phyloP scores from a whole-genome alignment of 1,140 invertebrate genomes.

The Drosophila watanabei region DNA sequence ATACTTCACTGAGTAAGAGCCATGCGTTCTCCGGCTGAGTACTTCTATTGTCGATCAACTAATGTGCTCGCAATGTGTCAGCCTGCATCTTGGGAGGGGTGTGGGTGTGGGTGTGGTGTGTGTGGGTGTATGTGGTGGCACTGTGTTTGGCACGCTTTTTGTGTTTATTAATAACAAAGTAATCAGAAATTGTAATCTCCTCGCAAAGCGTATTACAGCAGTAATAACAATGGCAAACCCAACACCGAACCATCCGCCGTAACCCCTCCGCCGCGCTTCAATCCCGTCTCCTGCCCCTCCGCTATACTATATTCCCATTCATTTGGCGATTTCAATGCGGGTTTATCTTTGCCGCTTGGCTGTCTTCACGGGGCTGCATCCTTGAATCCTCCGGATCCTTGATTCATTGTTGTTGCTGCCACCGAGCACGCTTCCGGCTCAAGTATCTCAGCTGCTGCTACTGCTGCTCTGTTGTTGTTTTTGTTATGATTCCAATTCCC shows the following conservation, averaged over 20 bases:
- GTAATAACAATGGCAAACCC: slow-evolving; percentile 78
- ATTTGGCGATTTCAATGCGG: slow-evolving; percentile 50
- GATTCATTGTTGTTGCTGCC: slow-evolving; percentile 48
- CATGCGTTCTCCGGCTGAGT: slow-evolving; percentile 7
- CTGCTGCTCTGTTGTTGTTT: slow-evolving; percentile 27
- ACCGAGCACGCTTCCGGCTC: slow-evolving; percentile 67
- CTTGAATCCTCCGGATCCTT: slow-evolving; percentile 38
- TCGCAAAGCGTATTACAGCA: slow-evolving; percentile 79
- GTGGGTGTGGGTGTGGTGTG: slow-evolving; percentile 27
- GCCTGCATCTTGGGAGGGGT: slow-evolving; percentile 25
- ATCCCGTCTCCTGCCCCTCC: not conserved
- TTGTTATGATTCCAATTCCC: slow-evolving; percentile 35
- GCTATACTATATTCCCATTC: slow-evolving; percentile 18
- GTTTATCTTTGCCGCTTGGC: slow-evolving; percentile 48
- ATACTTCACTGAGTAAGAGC: not conserved
- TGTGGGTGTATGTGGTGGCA: not conserved
- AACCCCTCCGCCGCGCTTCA: slow-evolving; percentile 6
- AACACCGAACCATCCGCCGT: slow-evolving; percentile 30
- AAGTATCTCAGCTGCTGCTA: slow-evolving; percentile 53
- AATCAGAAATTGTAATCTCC: slow-evolving; percentile 82
- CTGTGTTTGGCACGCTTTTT: slow-evolving; percentile 66
- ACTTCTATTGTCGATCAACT: slow-evolving; percentile 23
- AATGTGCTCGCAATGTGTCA: slow-evolving; percentile 22
- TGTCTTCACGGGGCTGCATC: slow-evolving; percentile 49
- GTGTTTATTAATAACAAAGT: slow-evolving; percentile 84